A percentile compares a stretch with the other conserved stretches of the same genome.
Conservation (phyloP, 1,140 invertebrate species). For the Bombus sibiricus region DNA sequence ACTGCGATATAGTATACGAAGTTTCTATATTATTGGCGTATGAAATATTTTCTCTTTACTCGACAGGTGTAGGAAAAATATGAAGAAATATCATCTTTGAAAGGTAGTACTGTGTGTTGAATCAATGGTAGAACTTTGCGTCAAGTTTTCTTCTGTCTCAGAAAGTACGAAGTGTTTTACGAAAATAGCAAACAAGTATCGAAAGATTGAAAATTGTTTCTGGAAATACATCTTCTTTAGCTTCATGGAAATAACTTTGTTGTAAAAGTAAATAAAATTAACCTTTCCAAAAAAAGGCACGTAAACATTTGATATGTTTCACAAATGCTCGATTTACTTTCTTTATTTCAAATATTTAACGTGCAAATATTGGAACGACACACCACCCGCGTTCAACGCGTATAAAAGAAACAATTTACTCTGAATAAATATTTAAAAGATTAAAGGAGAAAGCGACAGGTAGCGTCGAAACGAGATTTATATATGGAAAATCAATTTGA, state of each 20-base stretch:
- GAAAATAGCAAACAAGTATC: neutral
- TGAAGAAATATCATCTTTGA: neutral
- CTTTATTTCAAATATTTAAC: neutral
- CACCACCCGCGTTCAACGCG: neutral
- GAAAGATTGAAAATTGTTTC: neutral
- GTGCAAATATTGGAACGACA: neutral
- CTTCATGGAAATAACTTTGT: neutral
- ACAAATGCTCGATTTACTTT: neutral
- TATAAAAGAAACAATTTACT: neutral
- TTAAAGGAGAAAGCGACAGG: neutral
- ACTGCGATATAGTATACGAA: neutral
- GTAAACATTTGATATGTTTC: neutral
- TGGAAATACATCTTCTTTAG: neutral
- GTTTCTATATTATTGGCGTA: neutral
- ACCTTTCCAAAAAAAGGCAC: neutral
- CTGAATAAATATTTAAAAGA: constrained; percentile 22
- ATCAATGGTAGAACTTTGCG: neutral
- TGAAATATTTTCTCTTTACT: neutral
- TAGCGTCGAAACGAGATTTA: constrained; percentile 6
- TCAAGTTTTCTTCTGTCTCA: neutral
- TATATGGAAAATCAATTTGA: constrained; percentile 41
- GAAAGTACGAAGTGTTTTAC: neutral
- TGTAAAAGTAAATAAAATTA: neutral
- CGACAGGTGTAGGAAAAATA: neutral
- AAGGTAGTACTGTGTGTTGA: neutral